phyloP scores from a whole-genome alignment of 2,797 vertebrate species.

The Taeniopygia guttata region DNA sequence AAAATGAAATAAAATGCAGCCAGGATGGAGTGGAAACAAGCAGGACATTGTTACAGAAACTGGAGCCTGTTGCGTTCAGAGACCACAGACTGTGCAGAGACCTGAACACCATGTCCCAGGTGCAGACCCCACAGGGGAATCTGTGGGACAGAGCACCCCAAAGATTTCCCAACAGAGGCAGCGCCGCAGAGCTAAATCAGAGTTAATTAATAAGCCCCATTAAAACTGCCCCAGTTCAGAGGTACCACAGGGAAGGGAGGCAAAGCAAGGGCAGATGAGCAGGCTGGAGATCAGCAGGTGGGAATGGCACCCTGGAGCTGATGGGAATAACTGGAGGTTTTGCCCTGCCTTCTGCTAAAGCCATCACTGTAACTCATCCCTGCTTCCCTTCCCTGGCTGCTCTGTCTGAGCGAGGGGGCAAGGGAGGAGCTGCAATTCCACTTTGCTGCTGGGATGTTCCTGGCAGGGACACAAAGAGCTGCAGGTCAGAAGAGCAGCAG shows the following conservation, averaged over 20 bases:
- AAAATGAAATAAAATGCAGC: neutral
- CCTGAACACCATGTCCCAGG: neutral
- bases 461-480: conserved; percentile 23
- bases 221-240: neutral
- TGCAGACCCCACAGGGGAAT: neutral
- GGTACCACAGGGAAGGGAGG: neutral
- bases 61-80: neutral
- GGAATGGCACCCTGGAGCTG: neutral
- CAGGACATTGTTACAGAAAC: neutral
- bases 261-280: neutral
- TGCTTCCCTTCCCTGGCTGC: neutral
- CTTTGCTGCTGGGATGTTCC: conserved; percentile 31
- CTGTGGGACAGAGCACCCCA: neutral
- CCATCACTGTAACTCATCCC: conserved; percentile 27
- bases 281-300: neutral
- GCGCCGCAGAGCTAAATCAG: neutral
- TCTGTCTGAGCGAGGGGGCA: neutral
- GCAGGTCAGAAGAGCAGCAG: neutral
- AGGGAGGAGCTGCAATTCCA: conserved; percentile 23
- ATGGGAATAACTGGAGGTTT: neutral
- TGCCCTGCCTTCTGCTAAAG: conserved; percentile 21
- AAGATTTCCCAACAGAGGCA: neutral
- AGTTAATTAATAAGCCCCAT: neutral
- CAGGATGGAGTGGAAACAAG: neutral
- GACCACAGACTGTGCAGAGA: neutral